These are phyloP conservation scores for Nymphicus hollandicus DNA, from an alignment of 2,113 vertebrate species.

Conservation along the genomic window DNA sequence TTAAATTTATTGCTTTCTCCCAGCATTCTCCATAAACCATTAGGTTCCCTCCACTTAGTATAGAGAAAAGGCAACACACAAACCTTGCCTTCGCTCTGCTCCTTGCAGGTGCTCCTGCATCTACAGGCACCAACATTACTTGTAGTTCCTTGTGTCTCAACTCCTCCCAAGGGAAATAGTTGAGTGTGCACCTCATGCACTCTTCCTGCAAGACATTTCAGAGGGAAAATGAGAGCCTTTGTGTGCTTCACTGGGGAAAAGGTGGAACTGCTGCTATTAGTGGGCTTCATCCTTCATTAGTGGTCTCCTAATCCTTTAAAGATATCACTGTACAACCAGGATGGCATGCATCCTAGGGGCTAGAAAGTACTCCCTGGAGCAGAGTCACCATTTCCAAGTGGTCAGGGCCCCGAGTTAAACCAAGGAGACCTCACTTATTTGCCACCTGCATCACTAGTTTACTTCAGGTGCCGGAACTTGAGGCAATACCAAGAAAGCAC, in stretches of 20 bases:
- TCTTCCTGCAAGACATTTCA: not conserved
- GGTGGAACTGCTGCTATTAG: not conserved
- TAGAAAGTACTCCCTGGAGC: not conserved
- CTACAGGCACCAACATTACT: not conserved
- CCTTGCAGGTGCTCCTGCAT: fast-evolving
- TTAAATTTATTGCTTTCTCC: not conserved
- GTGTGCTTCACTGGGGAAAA: not conserved
- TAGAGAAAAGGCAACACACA: not conserved
- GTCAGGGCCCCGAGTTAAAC: not conserved
- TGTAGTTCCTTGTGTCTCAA: not conserved
- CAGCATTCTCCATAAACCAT: not conserved
- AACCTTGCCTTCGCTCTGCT: not conserved
- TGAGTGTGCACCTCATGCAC: not conserved
- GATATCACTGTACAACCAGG: not conserved
- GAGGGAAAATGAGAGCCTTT: not conserved
- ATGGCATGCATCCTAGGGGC: not conserved
- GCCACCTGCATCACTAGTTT: not conserved
- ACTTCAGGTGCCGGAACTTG: not conserved
- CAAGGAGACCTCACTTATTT: not conserved
- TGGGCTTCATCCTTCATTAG: not conserved
- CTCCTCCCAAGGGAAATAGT: not conserved
- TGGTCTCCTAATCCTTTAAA: not conserved
- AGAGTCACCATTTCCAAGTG: not conserved
- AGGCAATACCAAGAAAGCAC: not conserved
- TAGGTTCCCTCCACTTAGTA: not conserved